A percentile compares a stretch with the other conserved stretches of the same genome.
Evolutionary conservation across 1,140 invertebrate genomes (phyloP).

Genomic region (Steinernema khuongi): DNA sequence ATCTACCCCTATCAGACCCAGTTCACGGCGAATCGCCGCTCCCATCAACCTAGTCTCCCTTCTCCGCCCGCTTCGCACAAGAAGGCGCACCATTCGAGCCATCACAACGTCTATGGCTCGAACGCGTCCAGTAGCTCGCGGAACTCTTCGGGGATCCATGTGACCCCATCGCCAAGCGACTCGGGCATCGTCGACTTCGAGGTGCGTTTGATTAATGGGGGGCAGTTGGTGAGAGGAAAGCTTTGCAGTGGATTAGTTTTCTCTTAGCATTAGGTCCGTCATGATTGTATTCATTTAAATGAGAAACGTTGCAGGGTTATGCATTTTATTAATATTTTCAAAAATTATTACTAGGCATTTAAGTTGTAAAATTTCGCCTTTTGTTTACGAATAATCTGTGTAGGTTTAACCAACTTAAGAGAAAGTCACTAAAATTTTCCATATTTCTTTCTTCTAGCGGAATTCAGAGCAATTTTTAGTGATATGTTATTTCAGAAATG

Average conservation of each 20-base stretch:
- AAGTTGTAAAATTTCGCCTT: no score
- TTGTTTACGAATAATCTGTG: no score
- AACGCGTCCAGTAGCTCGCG: constrained; percentile 30
- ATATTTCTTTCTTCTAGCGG: neutral
- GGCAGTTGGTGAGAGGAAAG: neutral
- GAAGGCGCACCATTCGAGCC: constrained; percentile 3
- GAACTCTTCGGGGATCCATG: constrained; percentile 43
- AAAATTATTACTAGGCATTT: no score
- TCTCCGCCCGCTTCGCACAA: constrained; percentile 16
- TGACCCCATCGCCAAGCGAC: constrained; percentile 51
- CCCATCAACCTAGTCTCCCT: constrained; percentile 21
- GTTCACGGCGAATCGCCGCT: neutral
- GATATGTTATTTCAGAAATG: no score
- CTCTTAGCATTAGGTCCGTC: no score
- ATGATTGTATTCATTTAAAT: no score
- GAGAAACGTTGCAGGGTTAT: no score
- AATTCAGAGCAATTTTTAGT: neutral
- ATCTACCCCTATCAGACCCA: constrained; percentile 33
- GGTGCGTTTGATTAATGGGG: constrained; percentile 31
- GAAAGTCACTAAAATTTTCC: no score
- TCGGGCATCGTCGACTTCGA: constrained; percentile 51
- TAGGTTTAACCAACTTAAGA: no score
- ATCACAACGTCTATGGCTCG: constrained; percentile 18
- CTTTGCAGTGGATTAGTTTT: no score
- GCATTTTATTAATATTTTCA: no score